Evolutionary conservation across 1,140 invertebrate species (phyloP).

Genomic region (Drosophila punjabiensis): DNA sequence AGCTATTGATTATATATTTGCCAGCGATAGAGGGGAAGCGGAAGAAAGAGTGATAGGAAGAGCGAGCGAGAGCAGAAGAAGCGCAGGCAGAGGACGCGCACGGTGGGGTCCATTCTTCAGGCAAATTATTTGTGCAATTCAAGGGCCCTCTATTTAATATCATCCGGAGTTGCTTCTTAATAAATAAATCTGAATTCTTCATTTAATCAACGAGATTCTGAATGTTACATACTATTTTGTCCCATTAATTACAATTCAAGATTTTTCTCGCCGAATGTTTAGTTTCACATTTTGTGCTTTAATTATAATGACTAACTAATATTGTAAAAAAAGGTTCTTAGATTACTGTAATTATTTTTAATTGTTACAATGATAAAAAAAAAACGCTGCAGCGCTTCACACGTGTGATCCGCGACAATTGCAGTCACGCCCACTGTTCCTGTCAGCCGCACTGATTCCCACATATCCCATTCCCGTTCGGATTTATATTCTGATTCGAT

Average conservation of each 20-base stretch:
- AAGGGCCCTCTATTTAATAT: slow-evolving; percentile 2
- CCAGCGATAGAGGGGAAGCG: neutral
- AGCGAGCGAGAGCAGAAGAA: neutral
- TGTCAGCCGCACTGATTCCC: slow-evolving; percentile 29
- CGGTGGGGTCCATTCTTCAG: slow-evolving; percentile 26
- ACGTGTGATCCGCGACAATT: slow-evolving; percentile 29
- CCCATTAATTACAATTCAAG: neutral
- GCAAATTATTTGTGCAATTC: slow-evolving; percentile 2
- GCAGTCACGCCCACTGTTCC: slow-evolving; percentile 17
- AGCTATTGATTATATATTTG: slow-evolving; percentile 45
- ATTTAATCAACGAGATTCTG: neutral
- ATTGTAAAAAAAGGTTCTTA: neutral
- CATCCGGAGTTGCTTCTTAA: neutral
- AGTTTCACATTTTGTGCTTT: neutral
- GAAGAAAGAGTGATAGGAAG: slow-evolving; percentile 1
- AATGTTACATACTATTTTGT: neutral
- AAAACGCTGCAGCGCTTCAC: neutral
- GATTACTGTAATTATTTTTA: neutral
- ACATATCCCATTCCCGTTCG: slow-evolving; percentile 15
- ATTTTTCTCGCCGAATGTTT: neutral
- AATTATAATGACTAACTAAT: neutral
- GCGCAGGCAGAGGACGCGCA: slow-evolving; percentile 14
- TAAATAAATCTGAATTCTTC: neutral
- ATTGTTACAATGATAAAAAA: neutral
- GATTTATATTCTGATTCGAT: slow-evolving; percentile 35